Conservation (phyloP, 2,888 invertebrate genomes). For the Drosophila subquinaria region DNA sequence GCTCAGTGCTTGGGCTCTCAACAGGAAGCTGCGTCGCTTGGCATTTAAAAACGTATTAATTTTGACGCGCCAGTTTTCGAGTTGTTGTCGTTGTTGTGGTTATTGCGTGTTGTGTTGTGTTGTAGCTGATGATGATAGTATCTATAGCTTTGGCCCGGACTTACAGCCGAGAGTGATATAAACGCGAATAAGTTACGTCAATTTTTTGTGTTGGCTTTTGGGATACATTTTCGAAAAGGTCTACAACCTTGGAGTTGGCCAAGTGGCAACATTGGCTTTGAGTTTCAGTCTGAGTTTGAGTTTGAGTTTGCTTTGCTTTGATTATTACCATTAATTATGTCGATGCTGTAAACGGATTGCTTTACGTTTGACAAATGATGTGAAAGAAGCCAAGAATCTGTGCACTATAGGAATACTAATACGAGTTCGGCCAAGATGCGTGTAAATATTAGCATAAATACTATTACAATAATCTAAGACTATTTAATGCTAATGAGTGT, state of each 20-base stretch:
- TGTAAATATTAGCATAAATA: conserved; percentile 77
- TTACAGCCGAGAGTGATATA: conserved; percentile 70
- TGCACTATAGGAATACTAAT: background rate
- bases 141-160: conserved; percentile 56
- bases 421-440: conserved; percentile 9
- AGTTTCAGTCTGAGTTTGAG: background rate
- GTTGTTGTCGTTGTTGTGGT: conserved; percentile 33
- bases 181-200: conserved; percentile 82
- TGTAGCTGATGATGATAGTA: conserved; percentile 69
- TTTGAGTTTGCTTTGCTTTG: conserved; percentile 50
- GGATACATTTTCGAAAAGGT: conserved; percentile 58
- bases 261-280: conserved; percentile 19
- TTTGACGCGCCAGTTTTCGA: conserved; percentile 73
- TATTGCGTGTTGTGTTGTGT: conserved; percentile 46
- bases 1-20: conserved; percentile 39
- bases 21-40: conserved; percentile 80
- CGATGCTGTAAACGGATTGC: conserved; percentile 64
- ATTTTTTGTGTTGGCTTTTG: conserved; percentile 54
- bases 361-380: conserved; percentile 73
- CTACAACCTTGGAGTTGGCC: conserved; percentile 69
- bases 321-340: conserved; percentile 75
- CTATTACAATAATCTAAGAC: conserved; percentile 51
- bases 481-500: conserved; percentile 68
- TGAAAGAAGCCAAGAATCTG: conserved; percentile 38
- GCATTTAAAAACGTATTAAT: conserved; percentile 80